Percentiles rank a stretch among this genome's conserved stretches.
Evolutionary conservation across 2,888 invertebrate genomes (phyloP).

Genomic region (Ariolimax columbianus): DNA sequence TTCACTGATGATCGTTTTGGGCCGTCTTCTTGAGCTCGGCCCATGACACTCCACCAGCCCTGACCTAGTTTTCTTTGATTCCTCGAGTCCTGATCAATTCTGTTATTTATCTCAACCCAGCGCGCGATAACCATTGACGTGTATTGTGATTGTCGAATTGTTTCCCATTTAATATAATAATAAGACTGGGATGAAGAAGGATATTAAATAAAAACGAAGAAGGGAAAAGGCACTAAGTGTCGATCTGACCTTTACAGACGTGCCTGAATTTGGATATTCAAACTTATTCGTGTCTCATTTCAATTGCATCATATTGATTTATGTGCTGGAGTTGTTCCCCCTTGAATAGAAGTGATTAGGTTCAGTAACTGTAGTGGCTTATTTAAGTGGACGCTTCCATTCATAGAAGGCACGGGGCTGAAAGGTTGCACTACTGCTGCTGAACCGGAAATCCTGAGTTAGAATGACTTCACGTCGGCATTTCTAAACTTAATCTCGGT

Average conservation of each 20-base stretch:
- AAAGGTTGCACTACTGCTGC: neutral
- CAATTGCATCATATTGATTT: slow-evolving; percentile 12
- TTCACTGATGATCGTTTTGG: too few species aligned
- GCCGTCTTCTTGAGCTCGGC: too few species aligned
- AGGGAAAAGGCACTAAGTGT: too few species aligned
- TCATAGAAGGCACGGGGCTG: neutral
- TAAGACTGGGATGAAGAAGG: too few species aligned
- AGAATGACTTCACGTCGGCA: neutral
- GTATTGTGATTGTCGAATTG: too few species aligned
- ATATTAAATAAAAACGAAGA: too few species aligned
- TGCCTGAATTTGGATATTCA: neutral
- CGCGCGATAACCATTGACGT: too few species aligned
- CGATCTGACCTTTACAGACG: neutral
- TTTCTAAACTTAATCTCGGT: neutral
- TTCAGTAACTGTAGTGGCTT: neutral
- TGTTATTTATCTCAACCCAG: too few species aligned
- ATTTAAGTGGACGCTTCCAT: slow-evolving; percentile 3
- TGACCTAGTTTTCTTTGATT: too few species aligned
- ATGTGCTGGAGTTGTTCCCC: neutral
- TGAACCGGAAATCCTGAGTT: neutral
- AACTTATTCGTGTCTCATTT: neutral
- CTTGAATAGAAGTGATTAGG: slow-evolving; percentile 8
- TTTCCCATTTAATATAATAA: too few species aligned
- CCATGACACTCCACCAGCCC: too few species aligned
- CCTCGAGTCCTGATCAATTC: too few species aligned